Base-by-base conservation (phyloP, 2,113 vertebrate genomes). In the Cyprinus carpio region DNA sequence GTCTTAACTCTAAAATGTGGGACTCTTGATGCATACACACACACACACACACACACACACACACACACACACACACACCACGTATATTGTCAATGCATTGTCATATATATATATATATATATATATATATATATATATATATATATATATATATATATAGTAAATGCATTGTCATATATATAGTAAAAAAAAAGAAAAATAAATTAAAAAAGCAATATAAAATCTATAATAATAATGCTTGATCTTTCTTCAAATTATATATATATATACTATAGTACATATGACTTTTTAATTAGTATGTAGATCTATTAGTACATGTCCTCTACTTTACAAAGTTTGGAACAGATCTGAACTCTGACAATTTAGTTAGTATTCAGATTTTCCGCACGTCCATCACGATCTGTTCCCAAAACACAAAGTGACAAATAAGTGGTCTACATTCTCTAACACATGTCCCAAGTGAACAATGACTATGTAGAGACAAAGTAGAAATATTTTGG, bases 311-410 rank as follows among this genome's bases (percentile, higher is more conserved):
- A 60, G 4, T 58, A 23, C 23, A 37, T 34, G 6, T 56, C 18
- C 18, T 34, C 10, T 78, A n/a, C 34, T 37, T 78, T 60, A 20
- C 56, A 8, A 8, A n/a, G 56, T 62, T n/a, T 25, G 9, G 12
- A 43, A 43, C 31, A 37, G 13, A 27, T 46, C 25, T 62, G n/a
- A 62, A 25, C n/a, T 64, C 23, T 37, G 51, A 56, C 29, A 13
- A 25, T 9, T 83, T 88, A 83, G 93, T 94, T 91, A 93, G 93
- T 93, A 93, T 91, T 94, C 92, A 71, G 92, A 82, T 82, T 92
- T 75, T 90, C 87, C 91, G 89, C 88, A 76, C 88, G 87, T 91
- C 91, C 92, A 92, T 93, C 91, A 91, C 13, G 69, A 75, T 81
- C 43, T 46, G 76, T 92, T 83, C 91, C 75, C 89, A 31, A 93